Conservation (phyloP, 2,797 vertebrate genomes). For the Diplodus puntazzo region DNA sequence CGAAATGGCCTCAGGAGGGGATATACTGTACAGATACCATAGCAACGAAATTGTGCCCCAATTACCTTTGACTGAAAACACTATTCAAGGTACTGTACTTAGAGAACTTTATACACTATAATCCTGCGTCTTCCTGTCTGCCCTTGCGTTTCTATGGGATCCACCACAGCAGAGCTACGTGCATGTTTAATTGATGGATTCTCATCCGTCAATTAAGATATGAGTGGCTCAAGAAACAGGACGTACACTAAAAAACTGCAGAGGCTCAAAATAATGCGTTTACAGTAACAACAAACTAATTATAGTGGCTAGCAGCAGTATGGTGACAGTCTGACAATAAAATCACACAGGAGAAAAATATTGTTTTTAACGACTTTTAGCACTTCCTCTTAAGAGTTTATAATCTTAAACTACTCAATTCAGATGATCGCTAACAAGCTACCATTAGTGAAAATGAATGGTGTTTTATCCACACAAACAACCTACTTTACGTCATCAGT, state of each 20-base stretch:
- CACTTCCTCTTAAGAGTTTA: not conserved
- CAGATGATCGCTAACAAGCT: too few species aligned
- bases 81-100: slow-evolving; percentile 8
- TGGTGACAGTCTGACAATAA: slow-evolving; percentile 1
- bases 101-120: slow-evolving; percentile 39
- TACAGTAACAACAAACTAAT: slow-evolving; percentile 20
- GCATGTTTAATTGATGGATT: slow-evolving; percentile 40
- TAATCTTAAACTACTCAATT: too few species aligned
- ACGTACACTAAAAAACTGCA: slow-evolving; percentile 8
- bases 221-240: slow-evolving; percentile 13
- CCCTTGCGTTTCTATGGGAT: slow-evolving; percentile 32
- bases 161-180: slow-evolving; percentile 27
- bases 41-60: slow-evolving; percentile 55
- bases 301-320: slow-evolving; percentile 19
- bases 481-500: too few species aligned
- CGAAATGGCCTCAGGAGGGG: slow-evolving; percentile 37
- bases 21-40: slow-evolving; percentile 35
- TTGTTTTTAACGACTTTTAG: not conserved
- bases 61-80: slow-evolving; percentile 51
- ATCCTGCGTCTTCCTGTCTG: slow-evolving; percentile 40
- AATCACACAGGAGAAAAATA: not conserved
- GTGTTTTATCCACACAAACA: too few species aligned
- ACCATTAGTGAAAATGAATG: too few species aligned
- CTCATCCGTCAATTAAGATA: slow-evolving; percentile 49
- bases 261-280: slow-evolving; percentile 18